phyloP scores from a whole-genome alignment of 2,888 invertebrate species.

The Eupithecia exiguata region DNA sequence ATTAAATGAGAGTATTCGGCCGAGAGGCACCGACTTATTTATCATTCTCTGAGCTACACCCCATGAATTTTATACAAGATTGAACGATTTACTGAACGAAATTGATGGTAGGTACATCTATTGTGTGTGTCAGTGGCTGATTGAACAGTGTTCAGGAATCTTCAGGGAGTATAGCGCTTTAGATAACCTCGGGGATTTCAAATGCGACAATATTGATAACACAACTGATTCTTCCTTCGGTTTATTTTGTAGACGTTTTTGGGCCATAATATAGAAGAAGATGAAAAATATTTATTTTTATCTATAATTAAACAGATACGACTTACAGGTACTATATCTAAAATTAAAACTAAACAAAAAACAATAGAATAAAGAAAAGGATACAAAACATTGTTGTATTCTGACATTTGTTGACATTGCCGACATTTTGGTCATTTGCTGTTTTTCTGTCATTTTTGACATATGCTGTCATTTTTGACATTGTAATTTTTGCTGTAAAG shows the following conservation, averaged over 20 bases:
- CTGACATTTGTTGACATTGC: too few species aligned
- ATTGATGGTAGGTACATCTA: constrained; percentile 83
- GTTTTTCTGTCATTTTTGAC: too few species aligned
- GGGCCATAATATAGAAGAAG: background rate
- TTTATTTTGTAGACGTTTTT: background rate
- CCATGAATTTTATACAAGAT: constrained; percentile 84
- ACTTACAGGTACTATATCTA: too few species aligned
- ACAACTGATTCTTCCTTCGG: background rate
- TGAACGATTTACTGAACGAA: constrained; percentile 82
- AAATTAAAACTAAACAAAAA: too few species aligned
- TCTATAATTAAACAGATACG: too few species aligned
- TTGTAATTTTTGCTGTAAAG: too few species aligned
- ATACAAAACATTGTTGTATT: too few species aligned
- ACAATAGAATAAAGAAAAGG: too few species aligned
- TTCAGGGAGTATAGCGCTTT: constrained; percentile 17
- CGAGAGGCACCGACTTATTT: constrained; percentile 81
- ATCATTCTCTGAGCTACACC: constrained; percentile 82
- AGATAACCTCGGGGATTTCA: constrained; percentile 13
- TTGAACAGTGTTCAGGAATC: constrained; percentile 63
- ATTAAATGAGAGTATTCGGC: constrained; percentile 84
- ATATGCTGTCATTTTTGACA: too few species aligned
- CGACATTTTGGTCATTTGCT: too few species aligned
- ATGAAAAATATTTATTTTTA: too few species aligned
- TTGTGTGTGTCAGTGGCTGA: constrained; percentile 76
- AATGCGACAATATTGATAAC: constrained; percentile 5